Base-by-base conservation (phyloP, 2,888 invertebrate genomes). In the Platynereis dumerilii region DNA sequence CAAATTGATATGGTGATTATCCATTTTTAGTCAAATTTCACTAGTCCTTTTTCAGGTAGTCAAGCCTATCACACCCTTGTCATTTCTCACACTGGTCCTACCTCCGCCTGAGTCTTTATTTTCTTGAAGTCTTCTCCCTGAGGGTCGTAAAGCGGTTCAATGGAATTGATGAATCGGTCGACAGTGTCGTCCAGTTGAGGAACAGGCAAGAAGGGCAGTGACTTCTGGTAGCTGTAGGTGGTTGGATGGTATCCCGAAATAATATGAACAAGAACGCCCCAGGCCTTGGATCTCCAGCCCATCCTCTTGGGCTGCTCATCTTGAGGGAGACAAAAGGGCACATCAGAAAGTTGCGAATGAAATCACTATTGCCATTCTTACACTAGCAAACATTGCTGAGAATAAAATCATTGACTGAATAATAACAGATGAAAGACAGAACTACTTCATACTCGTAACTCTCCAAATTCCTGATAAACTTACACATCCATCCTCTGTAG, bases 71-170 rank as follows among this genome's bases (percentile, higher is more conserved):
- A n/a, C n/a, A n/a, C n/a, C n/a, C n/a, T n/a, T n/a, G n/a, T n/a
- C n/a, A n/a, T n/a, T n/a, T n/a, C n/a, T n/a, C n/a, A n/a, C n/a
- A n/a, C n/a, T n/a, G n/a, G n/a, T n/a, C n/a, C n/a, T 48, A 76
- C 78, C 72, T 74, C 71, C 39, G 84, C 81, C 67, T 84, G 80
- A 39, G 76, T 70, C 56, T 76, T 74, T n/a, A 86, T 73, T 58
- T 77, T 75, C 34, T 76, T 72, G 54, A 84, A 72, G 72, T 85
- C 82, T 54, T 79, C 70, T 0, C 76, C 73, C 22, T 77, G 73
- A 48, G 82, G 76, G 17, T 77, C 78, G 69, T 83, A 84, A 20
- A 86, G 72, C 0, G 86, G 85, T 62, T 82, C 76, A n/a, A 86
- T 70, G 28, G 85, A 85, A 24, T 76, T 74, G 12, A 86, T 69